Conservation (phyloP, 2,113 vertebrate species). For the Vulpes vulpes region DNA sequence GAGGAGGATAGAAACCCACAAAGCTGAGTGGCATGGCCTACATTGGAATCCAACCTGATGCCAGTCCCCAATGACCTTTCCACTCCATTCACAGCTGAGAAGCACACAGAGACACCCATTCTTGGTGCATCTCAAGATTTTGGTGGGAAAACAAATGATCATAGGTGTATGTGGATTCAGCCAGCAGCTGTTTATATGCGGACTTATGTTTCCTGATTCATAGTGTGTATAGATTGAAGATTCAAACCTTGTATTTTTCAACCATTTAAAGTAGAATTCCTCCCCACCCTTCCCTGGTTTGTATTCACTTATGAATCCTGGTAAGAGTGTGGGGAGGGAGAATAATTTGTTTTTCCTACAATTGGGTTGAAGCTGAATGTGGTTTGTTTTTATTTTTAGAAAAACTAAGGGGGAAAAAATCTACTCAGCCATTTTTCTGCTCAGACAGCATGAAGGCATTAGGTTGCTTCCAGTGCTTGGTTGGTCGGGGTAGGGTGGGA, state of each 20-base stretch:
- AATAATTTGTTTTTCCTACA: constrained; percentile 71
- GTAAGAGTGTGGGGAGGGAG: constrained; percentile 2
- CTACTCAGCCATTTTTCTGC: constrained; percentile 50
- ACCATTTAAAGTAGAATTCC: neutral
- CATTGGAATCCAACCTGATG: neutral
- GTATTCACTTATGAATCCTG: constrained; percentile 54
- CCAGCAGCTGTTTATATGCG: neutral
- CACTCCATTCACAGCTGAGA: neutral
- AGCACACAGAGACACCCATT: neutral
- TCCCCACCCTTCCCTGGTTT: constrained; percentile 18
- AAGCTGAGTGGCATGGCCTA: neutral
- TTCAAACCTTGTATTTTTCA: constrained; percentile 40
- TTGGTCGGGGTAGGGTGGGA: constrained; percentile 45
- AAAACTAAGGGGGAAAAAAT: constrained; percentile 68
- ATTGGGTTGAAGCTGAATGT: constrained; percentile 57
- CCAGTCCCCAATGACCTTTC: neutral
- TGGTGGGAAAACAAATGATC: neutral
- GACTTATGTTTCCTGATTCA: neutral
- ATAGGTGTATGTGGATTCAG: neutral
- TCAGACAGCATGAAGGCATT: constrained; percentile 63
- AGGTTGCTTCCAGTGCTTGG: constrained; percentile 18
- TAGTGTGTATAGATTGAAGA: neutral
- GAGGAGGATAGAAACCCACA: neutral
- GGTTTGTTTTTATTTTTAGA: constrained; percentile 78
- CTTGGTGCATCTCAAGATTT: neutral